A percentile compares a stretch with the other conserved stretches of the same genome.
Conservation (phyloP, 1,140 invertebrate species). For the Eriosoma lanigerum region DNA sequence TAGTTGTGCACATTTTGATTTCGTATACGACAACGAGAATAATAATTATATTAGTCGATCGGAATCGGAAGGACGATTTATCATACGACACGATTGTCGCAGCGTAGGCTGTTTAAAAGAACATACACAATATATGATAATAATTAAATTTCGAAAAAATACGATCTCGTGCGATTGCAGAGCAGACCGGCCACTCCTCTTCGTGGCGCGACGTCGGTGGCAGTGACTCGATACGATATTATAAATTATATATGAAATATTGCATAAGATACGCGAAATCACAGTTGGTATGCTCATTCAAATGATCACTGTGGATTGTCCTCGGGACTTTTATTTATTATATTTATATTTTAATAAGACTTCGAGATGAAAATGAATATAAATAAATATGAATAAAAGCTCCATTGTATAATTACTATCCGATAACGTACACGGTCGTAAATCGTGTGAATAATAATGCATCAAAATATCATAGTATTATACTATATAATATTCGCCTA, state of each 20-base stretch:
- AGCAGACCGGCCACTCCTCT: not conserved
- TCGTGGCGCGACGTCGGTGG: too few relatives aligned
- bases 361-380: not conserved
- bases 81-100: not conserved
- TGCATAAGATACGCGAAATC: not conserved
- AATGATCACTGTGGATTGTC: not conserved
- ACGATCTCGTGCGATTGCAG: not conserved
- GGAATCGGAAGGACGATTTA: slow-evolving; percentile 30
- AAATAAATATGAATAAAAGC: not conserved
- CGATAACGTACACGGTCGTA: slow-evolving; percentile 9
- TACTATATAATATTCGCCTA: slow-evolving; percentile 14
- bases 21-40: not conserved
- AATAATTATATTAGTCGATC: slow-evolving; percentile 2
- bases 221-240: not conserved
- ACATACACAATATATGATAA: too few relatives aligned
- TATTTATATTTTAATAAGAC: not conserved
- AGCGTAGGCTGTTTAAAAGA: not conserved
- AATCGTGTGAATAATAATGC: slow-evolving; percentile 7
- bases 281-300: too few relatives aligned
- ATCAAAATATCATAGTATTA: not conserved
- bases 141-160: not conserved
- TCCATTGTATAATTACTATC: slow-evolving; percentile 19
- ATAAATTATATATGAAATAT: too few relatives aligned
- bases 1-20: slow-evolving; percentile 7
- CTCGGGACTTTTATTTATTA: too few relatives aligned